phyloP scores from a whole-genome alignment of 1,140 invertebrate species.

The Ridgeia piscesae region DNA sequence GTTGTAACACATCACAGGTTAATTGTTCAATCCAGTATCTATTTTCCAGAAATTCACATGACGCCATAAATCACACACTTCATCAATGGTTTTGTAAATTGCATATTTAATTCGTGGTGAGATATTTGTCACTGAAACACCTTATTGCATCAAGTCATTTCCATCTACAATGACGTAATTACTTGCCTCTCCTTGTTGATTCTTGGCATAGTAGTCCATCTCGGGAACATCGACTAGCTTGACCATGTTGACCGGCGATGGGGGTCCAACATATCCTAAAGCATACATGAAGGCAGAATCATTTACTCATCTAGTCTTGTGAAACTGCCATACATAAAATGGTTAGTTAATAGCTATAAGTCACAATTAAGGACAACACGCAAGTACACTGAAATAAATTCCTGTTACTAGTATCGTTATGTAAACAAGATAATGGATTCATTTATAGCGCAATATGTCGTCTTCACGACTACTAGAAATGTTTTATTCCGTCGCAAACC shows the following conservation, averaged over 20 bases:
- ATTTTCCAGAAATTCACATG: conserved; percentile 2
- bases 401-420: neutral
- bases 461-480: no score
- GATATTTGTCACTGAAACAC: neutral
- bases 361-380: neutral
- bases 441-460: no score
- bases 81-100: neutral
- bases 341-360: neutral
- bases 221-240: conserved; percentile 96
- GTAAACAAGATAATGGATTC: no score
- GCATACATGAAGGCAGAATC: no score
- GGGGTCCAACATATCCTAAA: conserved; percentile 82
- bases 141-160: neutral
- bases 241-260: conserved; percentile 86
- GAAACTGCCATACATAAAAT: neutral
- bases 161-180: neutral
- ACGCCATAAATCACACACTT: neutral
- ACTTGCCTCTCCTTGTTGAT: conserved; percentile 55
- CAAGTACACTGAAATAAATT: neutral
- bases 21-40: neutral
- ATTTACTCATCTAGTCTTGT: neutral
- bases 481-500: no score
- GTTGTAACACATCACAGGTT: no score
- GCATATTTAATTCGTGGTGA: neutral
- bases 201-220: conserved; percentile 89